Evolutionary conservation across 1,140 invertebrate species (phyloP).

Genomic region (Dermatophagoides farinae): DNA sequence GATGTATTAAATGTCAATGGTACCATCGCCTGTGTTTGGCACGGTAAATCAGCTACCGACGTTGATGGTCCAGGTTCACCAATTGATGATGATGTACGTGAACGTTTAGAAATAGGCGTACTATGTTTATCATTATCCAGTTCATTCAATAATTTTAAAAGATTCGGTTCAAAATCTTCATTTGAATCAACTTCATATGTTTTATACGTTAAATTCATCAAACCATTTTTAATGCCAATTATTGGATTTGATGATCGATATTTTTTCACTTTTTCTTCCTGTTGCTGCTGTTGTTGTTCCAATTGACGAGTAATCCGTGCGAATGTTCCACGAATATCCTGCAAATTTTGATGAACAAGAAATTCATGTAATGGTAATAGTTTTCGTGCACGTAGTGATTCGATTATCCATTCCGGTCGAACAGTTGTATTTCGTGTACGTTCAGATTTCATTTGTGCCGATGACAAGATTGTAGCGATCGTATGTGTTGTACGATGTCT

Average conservation of each 20-base stretch:
- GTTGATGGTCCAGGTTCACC: too few species aligned
- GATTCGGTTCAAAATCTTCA: too few species aligned
- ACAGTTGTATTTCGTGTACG: neutral
- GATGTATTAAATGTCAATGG: neutral
- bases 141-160: too few species aligned
- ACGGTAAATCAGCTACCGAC: too few species aligned
- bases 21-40: neutral
- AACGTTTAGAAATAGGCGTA: neutral
- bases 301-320: neutral
- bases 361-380: neutral
- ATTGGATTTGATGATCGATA: too few species aligned
- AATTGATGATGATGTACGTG: neutral
- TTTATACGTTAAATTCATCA: too few species aligned
- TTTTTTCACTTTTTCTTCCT: neutral
- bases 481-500: neutral
- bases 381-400: neutral
- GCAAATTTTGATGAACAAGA: too few species aligned
- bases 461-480: neutral
- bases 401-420: constrained; percentile 1
- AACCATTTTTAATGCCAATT: too few species aligned
- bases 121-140: neutral
- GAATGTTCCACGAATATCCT: neutral
- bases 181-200: too few species aligned
- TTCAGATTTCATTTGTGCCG: neutral
- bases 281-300: neutral